A percentile compares a stretch with the other conserved stretches of the same genome.
Evolutionary conservation across 2,888 invertebrate species (phyloP).

Genomic region (Epinotia demarniana): DNA sequence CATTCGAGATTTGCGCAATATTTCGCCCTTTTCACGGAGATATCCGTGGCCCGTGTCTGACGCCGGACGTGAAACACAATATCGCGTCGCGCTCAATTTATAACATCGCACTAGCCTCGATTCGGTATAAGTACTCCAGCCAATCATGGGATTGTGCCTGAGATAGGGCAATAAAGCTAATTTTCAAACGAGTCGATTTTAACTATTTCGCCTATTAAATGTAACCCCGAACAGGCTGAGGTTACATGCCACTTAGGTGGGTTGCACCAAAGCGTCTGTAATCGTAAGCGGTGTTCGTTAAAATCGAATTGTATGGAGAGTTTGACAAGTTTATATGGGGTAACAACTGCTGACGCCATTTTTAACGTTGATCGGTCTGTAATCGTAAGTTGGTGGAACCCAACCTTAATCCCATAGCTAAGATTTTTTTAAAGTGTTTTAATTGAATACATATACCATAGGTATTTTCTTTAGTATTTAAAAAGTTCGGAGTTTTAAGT

Average conservation of each 20-base stretch:
- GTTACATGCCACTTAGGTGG: no score
- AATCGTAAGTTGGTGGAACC: no score
- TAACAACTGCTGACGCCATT: no score
- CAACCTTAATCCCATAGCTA: no score
- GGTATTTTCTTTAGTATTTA: neutral
- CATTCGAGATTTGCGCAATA: conserved; percentile 83
- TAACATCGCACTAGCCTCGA: conserved; percentile 66
- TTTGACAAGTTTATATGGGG: no score
- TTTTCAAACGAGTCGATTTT: conserved; percentile 9
- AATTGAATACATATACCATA: neutral
- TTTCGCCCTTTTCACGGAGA: conserved; percentile 84
- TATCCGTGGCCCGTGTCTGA: conserved; percentile 80
- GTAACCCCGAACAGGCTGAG: neutral
- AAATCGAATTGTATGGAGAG: no score
- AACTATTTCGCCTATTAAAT: neutral
- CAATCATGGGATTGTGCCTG: conserved; percentile 49
- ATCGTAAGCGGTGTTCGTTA: no score
- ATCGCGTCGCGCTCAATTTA: conserved; percentile 79
- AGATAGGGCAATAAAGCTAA: conserved; percentile 21
- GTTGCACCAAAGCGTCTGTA: no score
- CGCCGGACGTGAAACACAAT: conserved; percentile 83
- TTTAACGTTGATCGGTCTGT: no score
- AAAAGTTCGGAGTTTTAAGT: no score
- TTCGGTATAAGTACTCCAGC: conserved; percentile 56
- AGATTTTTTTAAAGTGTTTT: no score